phyloP scores from a whole-genome alignment of 2,888 invertebrate species.

The Acanthosepion lycidas region DNA sequence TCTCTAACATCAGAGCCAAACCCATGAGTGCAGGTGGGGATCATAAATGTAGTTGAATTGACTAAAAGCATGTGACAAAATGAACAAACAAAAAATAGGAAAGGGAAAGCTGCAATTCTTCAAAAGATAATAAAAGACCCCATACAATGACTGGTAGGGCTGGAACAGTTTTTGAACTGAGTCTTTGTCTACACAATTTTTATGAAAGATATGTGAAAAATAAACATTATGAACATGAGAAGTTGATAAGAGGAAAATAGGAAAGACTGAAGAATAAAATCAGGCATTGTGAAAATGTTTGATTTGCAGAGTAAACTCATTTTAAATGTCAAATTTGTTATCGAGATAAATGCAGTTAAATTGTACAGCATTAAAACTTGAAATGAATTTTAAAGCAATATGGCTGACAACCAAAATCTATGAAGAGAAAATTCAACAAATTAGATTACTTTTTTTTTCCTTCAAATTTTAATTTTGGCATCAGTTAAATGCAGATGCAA shows the following conservation, averaged over 20 bases:
- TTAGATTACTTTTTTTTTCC: too few species aligned
- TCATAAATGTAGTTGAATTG: background rate
- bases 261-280: background rate
- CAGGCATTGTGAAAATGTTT: background rate
- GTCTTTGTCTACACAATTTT: background rate
- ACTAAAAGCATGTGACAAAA: background rate
- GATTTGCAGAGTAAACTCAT: background rate
- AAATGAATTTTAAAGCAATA: too few species aligned
- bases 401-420: too few species aligned
- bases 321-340: background rate
- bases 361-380: background rate
- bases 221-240: constrained; percentile 15
- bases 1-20: background rate
- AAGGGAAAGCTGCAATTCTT: background rate
- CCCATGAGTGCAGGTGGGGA: background rate
- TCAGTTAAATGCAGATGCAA: too few species aligned
- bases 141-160: background rate
- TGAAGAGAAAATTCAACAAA: too few species aligned
- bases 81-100: background rate
- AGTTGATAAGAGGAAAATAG: background rate
- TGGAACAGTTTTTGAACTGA: background rate
- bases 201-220: background rate
- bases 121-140: constrained; percentile 12
- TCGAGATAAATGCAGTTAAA: background rate
- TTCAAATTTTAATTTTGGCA: too few species aligned